Conservation (phyloP, 2,113 vertebrate genomes). For the Perognathus longimembris region DNA sequence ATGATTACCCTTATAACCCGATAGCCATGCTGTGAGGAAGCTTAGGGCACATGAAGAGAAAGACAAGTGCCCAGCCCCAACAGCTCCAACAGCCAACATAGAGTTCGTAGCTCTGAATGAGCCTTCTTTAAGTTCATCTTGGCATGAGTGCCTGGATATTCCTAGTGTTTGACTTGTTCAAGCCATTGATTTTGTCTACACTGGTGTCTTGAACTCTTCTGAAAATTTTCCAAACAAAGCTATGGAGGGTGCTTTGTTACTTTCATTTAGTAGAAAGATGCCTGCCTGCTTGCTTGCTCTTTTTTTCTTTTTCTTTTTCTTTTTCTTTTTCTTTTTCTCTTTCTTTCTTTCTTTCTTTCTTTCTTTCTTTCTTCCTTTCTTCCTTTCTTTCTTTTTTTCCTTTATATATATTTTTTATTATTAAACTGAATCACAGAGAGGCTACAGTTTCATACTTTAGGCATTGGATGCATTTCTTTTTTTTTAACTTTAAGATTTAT, state of each 20-base stretch:
- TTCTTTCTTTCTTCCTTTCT: too few relatives aligned
- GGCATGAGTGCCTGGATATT: background rate
- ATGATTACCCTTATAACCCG: background rate
- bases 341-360: too few relatives aligned
- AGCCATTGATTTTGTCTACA: background rate
- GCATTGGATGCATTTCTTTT: too few relatives aligned
- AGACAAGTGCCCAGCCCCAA: background rate
- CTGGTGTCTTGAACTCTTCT: background rate
- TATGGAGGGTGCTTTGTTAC: background rate
- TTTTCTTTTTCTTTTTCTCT: too few relatives aligned
- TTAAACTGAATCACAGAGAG: too few relatives aligned
- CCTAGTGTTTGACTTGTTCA: background rate
- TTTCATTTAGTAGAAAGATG: background rate
- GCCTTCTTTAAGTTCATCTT: background rate
- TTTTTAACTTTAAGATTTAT: too few relatives aligned
- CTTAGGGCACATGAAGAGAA: background rate
- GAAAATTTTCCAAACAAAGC: background rate
- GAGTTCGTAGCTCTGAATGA: too few relatives aligned
- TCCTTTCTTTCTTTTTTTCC: too few relatives aligned
- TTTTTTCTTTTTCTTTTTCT: too few relatives aligned
- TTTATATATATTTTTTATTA: too few relatives aligned
- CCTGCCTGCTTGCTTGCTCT: too few relatives aligned
- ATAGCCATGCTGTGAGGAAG: background rate
- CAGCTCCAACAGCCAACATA: background rate
- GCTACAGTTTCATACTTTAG: too few relatives aligned